These are phyloP conservation scores for Turritopsis rubra DNA, from an alignment of 30 jellyfish, hydroid and myxozoan genomes.

Conservation along the genomic window DNA sequence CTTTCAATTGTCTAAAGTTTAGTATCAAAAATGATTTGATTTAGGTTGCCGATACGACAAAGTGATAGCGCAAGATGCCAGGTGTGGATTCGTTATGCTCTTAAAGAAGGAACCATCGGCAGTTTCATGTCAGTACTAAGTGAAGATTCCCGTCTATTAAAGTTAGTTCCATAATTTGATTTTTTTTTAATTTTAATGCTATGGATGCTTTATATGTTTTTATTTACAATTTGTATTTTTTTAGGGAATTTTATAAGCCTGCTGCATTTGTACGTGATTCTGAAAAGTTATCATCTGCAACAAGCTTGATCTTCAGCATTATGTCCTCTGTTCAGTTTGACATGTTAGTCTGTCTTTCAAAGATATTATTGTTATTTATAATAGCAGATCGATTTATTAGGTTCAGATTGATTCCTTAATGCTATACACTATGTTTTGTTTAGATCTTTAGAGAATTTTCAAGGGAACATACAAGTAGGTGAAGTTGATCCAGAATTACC, in stretches of 20 bases:
- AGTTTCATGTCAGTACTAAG: constrained; percentile 62
- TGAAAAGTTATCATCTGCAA: constrained; percentile 61
- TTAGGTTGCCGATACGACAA: constrained; percentile 64
- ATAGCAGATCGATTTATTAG: background rate
- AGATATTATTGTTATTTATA: background rate
- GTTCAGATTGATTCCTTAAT: too few species aligned
- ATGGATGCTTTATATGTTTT: background rate
- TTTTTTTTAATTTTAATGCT: background rate
- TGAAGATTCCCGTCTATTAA: constrained; percentile 53
- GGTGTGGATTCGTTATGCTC: constrained; percentile 79
- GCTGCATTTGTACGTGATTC: constrained; percentile 83
- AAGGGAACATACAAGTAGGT: background rate
- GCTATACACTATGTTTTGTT: background rate
- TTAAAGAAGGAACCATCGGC: constrained; percentile 79
- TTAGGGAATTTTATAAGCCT: constrained; percentile 56
- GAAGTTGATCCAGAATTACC: constrained; percentile 8
- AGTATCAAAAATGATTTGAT: background rate
- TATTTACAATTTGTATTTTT: background rate
- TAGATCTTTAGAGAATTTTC: constrained; percentile 7
- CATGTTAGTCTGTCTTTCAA: constrained; percentile 48
- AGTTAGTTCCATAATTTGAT: constrained; percentile 22
- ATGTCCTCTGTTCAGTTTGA: constrained; percentile 66
- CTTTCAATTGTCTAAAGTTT: background rate
- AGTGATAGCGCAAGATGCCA: constrained; percentile 72
- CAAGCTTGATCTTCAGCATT: constrained; percentile 47